These are phyloP conservation scores for Typhlichthys subterraneus DNA, from an alignment of 2,797 vertebrate genomes.

Conservation along the genomic window DNA sequence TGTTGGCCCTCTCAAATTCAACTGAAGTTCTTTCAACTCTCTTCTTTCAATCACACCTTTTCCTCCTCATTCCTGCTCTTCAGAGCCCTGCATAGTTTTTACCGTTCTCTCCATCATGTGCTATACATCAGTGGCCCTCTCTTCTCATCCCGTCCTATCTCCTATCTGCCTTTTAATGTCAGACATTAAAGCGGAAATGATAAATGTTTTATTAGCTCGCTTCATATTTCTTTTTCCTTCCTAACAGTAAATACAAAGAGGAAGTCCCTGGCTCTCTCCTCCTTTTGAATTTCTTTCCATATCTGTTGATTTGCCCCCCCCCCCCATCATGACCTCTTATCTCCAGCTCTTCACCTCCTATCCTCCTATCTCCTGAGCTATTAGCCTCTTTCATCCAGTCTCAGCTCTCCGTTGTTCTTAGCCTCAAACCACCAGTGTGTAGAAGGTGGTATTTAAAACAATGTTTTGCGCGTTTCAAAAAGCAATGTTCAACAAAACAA, in stretches of 20 bases:
- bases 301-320: constrained; percentile 60
- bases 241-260: constrained; percentile 75
- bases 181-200: constrained; percentile 73
- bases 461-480: no score
- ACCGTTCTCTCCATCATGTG: constrained; percentile 39
- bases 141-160: constrained; percentile 14
- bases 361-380: constrained; percentile 19
- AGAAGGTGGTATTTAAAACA: no score
- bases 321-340: background rate
- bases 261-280: constrained; percentile 59
- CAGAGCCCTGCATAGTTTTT: constrained; percentile 19
- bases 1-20: constrained; percentile 15
- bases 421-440: constrained; percentile 37
- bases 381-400: constrained; percentile 49
- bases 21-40: constrained; percentile 1
- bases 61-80: constrained; percentile 39
- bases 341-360: constrained; percentile 21
- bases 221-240: constrained; percentile 34
- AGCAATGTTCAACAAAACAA: background rate
- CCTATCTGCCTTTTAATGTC: constrained; percentile 69
- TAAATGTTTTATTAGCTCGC: constrained; percentile 80
- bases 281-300: constrained; percentile 70
- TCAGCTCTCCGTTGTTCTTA: constrained; percentile 23
- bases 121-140: constrained; percentile 19
- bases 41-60: constrained; percentile 34